These are phyloP conservation scores for Paramacrobiotus metropolitanus DNA, from an alignment of 1,140 invertebrate species.

Conservation along the genomic window DNA sequence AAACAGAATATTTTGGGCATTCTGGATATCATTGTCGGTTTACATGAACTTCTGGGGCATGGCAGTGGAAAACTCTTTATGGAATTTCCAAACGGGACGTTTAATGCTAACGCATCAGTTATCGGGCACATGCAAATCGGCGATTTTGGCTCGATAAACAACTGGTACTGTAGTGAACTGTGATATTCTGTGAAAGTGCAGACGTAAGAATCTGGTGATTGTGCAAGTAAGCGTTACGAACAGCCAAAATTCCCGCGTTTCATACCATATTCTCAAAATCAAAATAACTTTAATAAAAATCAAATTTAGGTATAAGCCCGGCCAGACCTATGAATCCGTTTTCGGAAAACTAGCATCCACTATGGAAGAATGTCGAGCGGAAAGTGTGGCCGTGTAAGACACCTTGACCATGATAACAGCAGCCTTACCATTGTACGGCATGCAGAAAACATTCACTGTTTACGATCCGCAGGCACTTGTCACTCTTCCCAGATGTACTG, in stretches of 20 bases:
- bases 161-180: not conserved
- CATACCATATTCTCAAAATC: too few relatives aligned
- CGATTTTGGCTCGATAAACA: not conserved
- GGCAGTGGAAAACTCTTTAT: slow-evolving; percentile 74
- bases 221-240: too few relatives aligned
- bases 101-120: slow-evolving; percentile 52
- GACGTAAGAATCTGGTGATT: not conserved
- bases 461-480: too few relatives aligned
- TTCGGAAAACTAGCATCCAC: slow-evolving; percentile 65
- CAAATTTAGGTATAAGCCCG: slow-evolving; percentile 39
- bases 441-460: not conserved
- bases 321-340: slow-evolving; percentile 71
- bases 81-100: slow-evolving; percentile 40
- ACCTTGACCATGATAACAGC: slow-evolving; percentile 46
- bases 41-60: slow-evolving; percentile 81
- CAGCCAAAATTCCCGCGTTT: too few relatives aligned
- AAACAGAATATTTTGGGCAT: slow-evolving; percentile 3
- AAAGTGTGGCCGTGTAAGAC: slow-evolving; percentile 77
- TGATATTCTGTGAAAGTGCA: not conserved
- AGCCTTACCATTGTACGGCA: slow-evolving; percentile 27
- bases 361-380: slow-evolving; percentile 83
- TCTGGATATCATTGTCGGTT: slow-evolving; percentile 52
- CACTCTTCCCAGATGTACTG: not conserved
- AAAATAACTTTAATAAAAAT: too few relatives aligned
- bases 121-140: slow-evolving; percentile 21